Evolutionary conservation across 2,888 invertebrate species (phyloP), one percentile per base, ranked within the genome.

Genomic region (Epinotia nisella): DNA sequence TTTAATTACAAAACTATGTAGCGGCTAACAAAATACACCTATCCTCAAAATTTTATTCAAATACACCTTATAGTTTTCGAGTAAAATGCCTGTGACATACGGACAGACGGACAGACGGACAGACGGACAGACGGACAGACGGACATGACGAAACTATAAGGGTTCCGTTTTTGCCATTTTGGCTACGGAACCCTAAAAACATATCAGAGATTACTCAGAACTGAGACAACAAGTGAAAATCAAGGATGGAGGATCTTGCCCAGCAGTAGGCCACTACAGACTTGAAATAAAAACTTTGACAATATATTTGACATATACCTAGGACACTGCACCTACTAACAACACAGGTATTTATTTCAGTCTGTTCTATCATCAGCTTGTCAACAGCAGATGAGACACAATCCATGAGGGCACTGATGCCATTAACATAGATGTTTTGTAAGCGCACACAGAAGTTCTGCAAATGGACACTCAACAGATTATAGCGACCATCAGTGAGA

Each of bases 271-370:
- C 13, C 45, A 11, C 45, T 24, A 24, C 24, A 24, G 24, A 4
- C 24, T 24, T 3, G 4, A 24, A 24, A 24, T 24, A n/a, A n/a
- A n/a, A n/a, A n/a, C n/a, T n/a, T n/a, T n/a, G n/a, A n/a, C n/a
- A 24, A 29, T 5, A 29, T 45, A 45, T 45, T 15, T 45, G 45
- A 45, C 45, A n/a, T 7, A 49, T 91, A 96, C 96, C 96, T 83
- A 96, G 89, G 75, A 96, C 95, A 92, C 96, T 96, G 78, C 94
- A 95, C 84, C 95, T 95, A 74, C 95, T 94, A 75, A 96, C 94
- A 69, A 94, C 85, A 78, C 91, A 91, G 45, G 90, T 88, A 75
- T 87, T 89, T 5, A 90, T 89, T 80, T 91, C 90, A 83, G 82
- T 88, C 73, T 94, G 92, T 74, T 95, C 95, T 64, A 94, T 92